phyloP scores from a whole-genome alignment of 2,888 invertebrate species.

The Lordiphosa fenestrarum region DNA sequence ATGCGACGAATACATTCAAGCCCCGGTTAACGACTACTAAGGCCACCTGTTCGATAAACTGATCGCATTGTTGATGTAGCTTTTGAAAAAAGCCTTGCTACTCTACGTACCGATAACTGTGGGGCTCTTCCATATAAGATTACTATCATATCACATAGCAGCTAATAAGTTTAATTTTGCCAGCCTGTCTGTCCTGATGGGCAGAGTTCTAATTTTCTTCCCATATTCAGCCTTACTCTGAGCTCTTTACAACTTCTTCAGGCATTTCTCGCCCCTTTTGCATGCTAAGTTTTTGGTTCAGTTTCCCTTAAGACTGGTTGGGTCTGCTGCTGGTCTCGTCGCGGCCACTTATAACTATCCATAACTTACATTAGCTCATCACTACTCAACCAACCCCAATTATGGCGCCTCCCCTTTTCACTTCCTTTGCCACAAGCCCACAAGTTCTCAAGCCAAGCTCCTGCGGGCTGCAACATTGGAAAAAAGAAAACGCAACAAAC shows the following conservation, averaged over 20 bases:
- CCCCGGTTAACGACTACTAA: too few species aligned
- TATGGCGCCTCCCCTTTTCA: slow-evolving; percentile 13
- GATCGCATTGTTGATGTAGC: too few species aligned
- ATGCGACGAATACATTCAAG: too few species aligned
- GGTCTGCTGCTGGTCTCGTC: background rate
- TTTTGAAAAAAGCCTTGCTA: too few species aligned
- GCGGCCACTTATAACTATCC: slow-evolving; percentile 45
- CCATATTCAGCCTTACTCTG: background rate
- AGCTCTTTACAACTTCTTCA: too few species aligned
- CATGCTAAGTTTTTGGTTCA: background rate
- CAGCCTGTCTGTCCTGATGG: too few species aligned
- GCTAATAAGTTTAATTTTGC: too few species aligned
- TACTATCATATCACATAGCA: too few species aligned
- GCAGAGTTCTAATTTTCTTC: too few species aligned
- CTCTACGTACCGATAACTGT: too few species aligned
- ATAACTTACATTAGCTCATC: slow-evolving; percentile 60
- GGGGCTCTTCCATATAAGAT: too few species aligned
- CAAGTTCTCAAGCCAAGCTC: slow-evolving; percentile 28
- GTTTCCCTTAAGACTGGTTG: background rate
- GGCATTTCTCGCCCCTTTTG: background rate
- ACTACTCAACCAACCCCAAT: slow-evolving; percentile 27
- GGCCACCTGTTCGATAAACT: too few species aligned
- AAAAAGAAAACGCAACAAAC: slow-evolving; percentile 43
- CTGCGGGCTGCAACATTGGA: slow-evolving; percentile 16
- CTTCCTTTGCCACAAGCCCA: slow-evolving; percentile 26